Percentiles rank a stretch among this genome's conserved stretches.
These are phyloP conservation scores for Cataglyphis livida DNA, from an alignment of 2,888 invertebrate genomes.

Conservation along the genomic window DNA sequence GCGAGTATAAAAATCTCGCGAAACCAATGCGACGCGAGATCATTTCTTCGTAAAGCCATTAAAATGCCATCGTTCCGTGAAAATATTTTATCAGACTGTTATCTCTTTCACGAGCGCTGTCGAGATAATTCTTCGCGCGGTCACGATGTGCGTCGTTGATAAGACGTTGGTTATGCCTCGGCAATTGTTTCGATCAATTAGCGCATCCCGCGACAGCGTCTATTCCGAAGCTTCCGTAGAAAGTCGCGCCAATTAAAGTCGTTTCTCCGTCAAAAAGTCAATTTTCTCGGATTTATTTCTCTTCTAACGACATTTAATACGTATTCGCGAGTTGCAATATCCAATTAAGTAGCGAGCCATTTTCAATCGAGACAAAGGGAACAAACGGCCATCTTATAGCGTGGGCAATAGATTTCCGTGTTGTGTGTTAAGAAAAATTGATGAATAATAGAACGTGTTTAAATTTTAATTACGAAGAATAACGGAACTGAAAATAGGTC, in stretches of 20 bases:
- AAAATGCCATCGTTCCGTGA: slow-evolving; percentile 7
- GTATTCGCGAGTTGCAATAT: not conserved
- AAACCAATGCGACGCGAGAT: not conserved
- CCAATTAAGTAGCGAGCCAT: slow-evolving; percentile 20
- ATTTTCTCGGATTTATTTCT: slow-evolving; percentile 75
- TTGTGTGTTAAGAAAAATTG: not conserved
- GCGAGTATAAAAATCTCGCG: not conserved
- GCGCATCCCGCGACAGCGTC: slow-evolving; percentile 66
- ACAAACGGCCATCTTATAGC: not conserved
- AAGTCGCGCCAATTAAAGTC: slow-evolving; percentile 77
- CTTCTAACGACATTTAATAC: not conserved
- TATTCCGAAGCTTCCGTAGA: slow-evolving; percentile 49
- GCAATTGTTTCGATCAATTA: slow-evolving; percentile 79
- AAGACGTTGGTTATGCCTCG: slow-evolving; percentile 76
- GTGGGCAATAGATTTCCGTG: not conserved
- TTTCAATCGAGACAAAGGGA: not conserved
- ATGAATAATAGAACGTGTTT: not conserved
- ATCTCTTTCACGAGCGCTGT: not conserved
- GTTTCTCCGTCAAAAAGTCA: slow-evolving; percentile 73
- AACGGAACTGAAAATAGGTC: not conserved
- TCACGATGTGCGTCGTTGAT: slow-evolving; percentile 74
- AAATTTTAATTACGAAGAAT: not conserved
- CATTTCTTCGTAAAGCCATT: not conserved
- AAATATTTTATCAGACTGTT: slow-evolving; percentile 26
- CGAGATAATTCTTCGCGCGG: not conserved